Base-by-base conservation (phyloP, 2,113 vertebrate species). In the Thunnus maccoyii region DNA sequence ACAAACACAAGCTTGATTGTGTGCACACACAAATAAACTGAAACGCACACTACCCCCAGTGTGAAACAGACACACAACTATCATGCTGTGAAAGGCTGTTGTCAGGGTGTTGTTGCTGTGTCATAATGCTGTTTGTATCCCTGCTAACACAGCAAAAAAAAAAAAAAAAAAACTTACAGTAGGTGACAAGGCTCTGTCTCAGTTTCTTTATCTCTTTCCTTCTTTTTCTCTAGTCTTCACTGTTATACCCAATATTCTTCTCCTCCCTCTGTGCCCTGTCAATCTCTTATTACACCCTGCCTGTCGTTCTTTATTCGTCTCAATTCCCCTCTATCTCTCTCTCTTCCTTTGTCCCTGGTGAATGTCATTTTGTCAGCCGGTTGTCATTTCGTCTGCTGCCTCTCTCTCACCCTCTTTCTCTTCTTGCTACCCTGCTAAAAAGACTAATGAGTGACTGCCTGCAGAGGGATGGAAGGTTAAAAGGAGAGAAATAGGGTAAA, bases 291-390 rank as follows among this genome's bases (percentile, higher is more conserved):
- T 88, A 76, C 80, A 78, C 52, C 67, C 5, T 46, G 69, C 78
- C 87, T 80, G 77, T 84, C 75, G 15, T 84, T 89, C 85, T 80
- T 80, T 68, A 44, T 83, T 77, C 47, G 47, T 84, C 78, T 89
- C 89, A 73, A 56, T 73, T 57, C 50, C 57, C 18, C 22, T 76
- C 50, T 27, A 22, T 81, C 50, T 63, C 67, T 48, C 25, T 41
- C 36, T 56, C 85, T 72, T 64, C 41, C 50, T 87, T 82, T 82
- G 65, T 93, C 84, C 18, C 30, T 3, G 50, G 60, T 67, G 86
- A 78, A 80, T 92, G 84, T 89, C 76, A 86, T 83, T 88, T 76
- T 91, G 86, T 88, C 90, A 88, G 84, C 47, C 76, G 46, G 66
- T 90, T 84, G 88, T 87, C 86, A 72, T 84, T 79, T 84, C 25